Evolutionary conservation across 2,113 vertebrate genomes (phyloP).

Genomic region (Formicarius rufipectus): DNA sequence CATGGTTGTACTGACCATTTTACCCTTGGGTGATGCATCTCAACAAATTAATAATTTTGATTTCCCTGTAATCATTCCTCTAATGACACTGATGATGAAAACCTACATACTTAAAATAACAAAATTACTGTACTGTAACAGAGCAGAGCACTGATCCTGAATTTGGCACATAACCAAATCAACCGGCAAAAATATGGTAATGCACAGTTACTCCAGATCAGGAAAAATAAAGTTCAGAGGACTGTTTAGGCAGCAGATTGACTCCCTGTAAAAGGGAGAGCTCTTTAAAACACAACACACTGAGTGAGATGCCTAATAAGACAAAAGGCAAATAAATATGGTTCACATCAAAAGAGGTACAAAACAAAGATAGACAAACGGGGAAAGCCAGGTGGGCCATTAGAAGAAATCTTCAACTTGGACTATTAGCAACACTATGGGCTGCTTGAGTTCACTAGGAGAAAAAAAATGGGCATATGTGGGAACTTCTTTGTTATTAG

Average conservation of each 20-base stretch:
- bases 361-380: not conserved
- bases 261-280: not conserved
- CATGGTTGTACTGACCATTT: not conserved
- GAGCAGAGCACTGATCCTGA: not conserved
- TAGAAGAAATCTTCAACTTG: not conserved
- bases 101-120: not conserved
- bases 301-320: not conserved
- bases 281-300: not conserved
- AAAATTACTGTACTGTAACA: not conserved
- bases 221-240: not conserved
- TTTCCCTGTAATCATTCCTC: not conserved
- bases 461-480: not conserved
- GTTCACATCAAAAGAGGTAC: not conserved
- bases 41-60: not conserved
- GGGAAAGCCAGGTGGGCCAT: not conserved
- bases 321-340: conserved; percentile 7
- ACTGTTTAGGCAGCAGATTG: not conserved
- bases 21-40: not conserved
- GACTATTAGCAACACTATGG: no score
- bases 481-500: not conserved
- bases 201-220: not conserved
- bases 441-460: not conserved
- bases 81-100: not conserved
- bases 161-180: not conserved
- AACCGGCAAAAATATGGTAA: not conserved